A percentile compares a stretch with the other conserved stretches of the same genome.
phyloP scores from a whole-genome alignment of 2,888 invertebrate genomes.

The Tiliacea citrago region DNA sequence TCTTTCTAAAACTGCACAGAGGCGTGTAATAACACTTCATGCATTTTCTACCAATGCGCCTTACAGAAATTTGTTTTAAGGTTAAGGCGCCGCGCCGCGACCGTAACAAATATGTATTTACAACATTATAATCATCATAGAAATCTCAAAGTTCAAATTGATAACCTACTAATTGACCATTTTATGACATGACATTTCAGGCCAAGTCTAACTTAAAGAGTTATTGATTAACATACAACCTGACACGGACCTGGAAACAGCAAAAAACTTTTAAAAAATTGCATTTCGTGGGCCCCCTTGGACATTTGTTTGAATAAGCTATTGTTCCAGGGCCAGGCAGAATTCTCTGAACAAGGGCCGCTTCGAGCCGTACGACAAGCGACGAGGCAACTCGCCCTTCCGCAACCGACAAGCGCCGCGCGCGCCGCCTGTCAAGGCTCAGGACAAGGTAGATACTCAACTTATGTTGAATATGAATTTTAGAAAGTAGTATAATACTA shows the following conservation, averaged over 20 bases:
- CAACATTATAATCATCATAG: no score
- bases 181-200: background rate
- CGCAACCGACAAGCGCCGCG: slow-evolving; percentile 56
- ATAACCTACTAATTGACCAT: background rate
- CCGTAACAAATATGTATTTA: background rate
- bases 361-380: slow-evolving; percentile 71
- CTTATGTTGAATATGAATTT: background rate
- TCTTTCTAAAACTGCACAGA: background rate
- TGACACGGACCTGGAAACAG: background rate
- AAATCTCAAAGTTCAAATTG: background rate
- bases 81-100: background rate
- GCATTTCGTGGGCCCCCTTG: background rate
- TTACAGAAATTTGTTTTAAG: background rate
- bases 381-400: slow-evolving; percentile 54
- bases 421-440: background rate
- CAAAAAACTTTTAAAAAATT: background rate
- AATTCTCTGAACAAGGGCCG: slow-evolving; percentile 62
- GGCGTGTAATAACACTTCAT: background rate
- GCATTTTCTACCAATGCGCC: background rate
- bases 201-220: background rate
- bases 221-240: background rate
- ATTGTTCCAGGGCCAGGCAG: slow-evolving; percentile 32
- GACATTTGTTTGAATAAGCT: background rate
- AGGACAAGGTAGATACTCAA: slow-evolving; percentile 38
- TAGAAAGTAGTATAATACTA: no score